Percentiles rank a stretch among this genome's conserved stretches.
Evolutionary conservation across 1,140 invertebrate species (phyloP).

Genomic region (Trachymyrmex cornetzi): DNA sequence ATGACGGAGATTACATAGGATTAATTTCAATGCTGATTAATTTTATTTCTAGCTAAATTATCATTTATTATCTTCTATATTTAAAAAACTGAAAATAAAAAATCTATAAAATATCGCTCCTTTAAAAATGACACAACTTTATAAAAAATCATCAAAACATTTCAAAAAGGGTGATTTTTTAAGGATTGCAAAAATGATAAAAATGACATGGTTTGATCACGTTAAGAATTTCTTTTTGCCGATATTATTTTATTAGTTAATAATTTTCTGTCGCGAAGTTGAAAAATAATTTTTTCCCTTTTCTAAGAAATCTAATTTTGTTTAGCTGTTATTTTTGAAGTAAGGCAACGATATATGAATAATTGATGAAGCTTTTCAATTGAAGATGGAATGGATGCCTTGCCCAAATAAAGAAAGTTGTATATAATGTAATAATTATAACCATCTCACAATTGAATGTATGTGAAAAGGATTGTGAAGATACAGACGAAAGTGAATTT

Average conservation of each 20-base stretch:
- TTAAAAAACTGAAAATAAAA: background rate
- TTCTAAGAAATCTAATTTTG: too few relatives aligned
- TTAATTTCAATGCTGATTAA: background rate
- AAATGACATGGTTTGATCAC: too few relatives aligned
- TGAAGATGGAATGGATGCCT: background rate
- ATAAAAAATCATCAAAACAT: too few relatives aligned
- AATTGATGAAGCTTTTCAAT: background rate
- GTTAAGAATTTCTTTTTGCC: too few relatives aligned
- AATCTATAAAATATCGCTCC: background rate
- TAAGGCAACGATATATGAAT: background rate
- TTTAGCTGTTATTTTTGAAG: too few relatives aligned
- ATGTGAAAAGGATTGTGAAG: background rate
- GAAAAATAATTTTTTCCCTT: too few relatives aligned
- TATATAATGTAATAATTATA: background rate
- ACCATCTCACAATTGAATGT: background rate
- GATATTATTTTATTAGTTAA: too few relatives aligned
- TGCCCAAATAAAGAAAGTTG: background rate
- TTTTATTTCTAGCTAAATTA: background rate
- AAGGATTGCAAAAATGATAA: too few relatives aligned
- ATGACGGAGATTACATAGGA: background rate
- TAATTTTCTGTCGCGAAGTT: too few relatives aligned
- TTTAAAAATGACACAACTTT: too few relatives aligned
- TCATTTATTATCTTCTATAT: background rate
- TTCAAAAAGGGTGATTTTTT: too few relatives aligned
- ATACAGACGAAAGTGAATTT: constrained; percentile 40